phyloP scores from a whole-genome alignment of 2,797 vertebrate genomes.

The Eulemur rubriventer region DNA sequence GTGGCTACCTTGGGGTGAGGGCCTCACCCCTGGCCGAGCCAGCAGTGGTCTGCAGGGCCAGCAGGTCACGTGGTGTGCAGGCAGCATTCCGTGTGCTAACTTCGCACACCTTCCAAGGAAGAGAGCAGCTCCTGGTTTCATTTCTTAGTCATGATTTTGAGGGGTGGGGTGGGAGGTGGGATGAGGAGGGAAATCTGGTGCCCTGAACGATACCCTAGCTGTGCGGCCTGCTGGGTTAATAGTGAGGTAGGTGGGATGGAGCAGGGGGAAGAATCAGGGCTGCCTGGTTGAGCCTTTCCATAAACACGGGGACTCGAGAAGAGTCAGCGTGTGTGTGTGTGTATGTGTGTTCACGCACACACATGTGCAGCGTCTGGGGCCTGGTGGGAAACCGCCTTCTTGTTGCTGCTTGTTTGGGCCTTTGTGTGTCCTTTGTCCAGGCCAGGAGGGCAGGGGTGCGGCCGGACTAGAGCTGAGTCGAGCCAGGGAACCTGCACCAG shows the following conservation, averaged over 20 bases:
- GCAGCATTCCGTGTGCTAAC: background rate
- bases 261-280: background rate
- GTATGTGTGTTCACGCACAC: fast-evolving
- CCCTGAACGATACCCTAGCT: background rate
- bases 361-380: background rate
- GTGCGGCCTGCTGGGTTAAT: background rate
- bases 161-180: too few species aligned
- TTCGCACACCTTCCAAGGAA: background rate
- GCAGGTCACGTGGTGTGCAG: background rate
- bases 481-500: conserved; percentile 5
- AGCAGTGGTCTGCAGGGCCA: background rate
- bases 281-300: background rate
- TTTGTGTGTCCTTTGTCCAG: conserved; percentile 68
- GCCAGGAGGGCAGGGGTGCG: background rate
- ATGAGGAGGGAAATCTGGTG: background rate
- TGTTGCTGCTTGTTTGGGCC: background rate
- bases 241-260: background rate
- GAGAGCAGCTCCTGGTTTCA: background rate
- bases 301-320: background rate
- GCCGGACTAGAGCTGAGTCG: background rate
- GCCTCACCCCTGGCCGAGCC: too few species aligned
- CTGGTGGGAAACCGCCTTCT: background rate
- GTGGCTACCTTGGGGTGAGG: background rate
- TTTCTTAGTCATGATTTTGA: background rate
- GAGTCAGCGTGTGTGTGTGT: background rate